Conservation (phyloP, 2,113 vertebrate genomes). For the Callionymus lyra region DNA sequence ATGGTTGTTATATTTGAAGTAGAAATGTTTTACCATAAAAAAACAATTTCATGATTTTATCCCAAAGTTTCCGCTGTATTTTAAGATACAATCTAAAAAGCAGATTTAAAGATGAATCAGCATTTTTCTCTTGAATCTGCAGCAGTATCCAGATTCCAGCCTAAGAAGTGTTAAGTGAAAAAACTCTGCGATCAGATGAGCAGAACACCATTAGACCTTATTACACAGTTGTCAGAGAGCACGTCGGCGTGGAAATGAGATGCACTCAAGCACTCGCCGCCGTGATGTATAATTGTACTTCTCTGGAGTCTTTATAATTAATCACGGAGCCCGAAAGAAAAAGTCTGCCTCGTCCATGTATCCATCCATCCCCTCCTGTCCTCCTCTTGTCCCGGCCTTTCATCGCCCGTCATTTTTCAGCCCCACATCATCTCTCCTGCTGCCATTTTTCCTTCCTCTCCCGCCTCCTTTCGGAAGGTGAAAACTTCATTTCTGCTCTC, state of each 20-base stretch:
- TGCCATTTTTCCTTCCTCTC: background rate
- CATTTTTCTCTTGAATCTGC: no score
- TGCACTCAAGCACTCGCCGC: constrained; percentile 18
- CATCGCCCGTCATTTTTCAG: constrained; percentile 16
- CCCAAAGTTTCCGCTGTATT: no score
- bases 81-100: no score
- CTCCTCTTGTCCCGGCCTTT: constrained; percentile 14
- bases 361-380: constrained; percentile 11
- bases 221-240: constrained; percentile 44
- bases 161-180: constrained; percentile 2
- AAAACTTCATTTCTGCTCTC: constrained; percentile 2
- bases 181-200: constrained; percentile 22
- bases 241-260: constrained; percentile 39
- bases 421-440: background rate
- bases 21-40: no score
- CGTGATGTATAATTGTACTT: constrained; percentile 45
- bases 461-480: constrained; percentile 4
- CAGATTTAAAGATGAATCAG: no score
- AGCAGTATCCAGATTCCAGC: background rate
- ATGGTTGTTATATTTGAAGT: no score
- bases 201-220: constrained; percentile 36
- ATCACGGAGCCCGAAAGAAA: constrained; percentile 19
- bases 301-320: constrained; percentile 38
- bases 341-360: constrained; percentile 20
- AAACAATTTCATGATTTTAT: no score